phyloP scores from a whole-genome alignment of 2,888 invertebrate genomes.

The Sclerodermus sp. region DNA sequence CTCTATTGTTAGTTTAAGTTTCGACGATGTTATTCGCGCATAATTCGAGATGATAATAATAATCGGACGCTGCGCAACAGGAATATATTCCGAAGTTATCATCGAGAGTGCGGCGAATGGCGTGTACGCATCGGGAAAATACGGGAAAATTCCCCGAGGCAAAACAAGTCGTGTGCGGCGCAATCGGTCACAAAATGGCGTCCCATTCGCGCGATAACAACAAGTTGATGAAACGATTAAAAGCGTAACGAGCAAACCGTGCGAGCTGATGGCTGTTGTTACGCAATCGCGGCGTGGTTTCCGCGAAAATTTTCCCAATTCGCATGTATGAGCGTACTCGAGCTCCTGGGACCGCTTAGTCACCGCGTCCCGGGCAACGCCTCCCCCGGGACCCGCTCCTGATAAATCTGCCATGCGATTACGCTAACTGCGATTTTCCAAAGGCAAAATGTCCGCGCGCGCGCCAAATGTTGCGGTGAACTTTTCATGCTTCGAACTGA shows the following conservation, averaged over 20 bases:
- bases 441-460: not conserved
- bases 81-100: too few relatives aligned
- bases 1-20: too few relatives aligned
- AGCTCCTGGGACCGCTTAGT: constrained; percentile 47
- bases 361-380: constrained; percentile 35
- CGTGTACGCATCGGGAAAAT: constrained; percentile 16
- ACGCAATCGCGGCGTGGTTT: constrained; percentile 22
- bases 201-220: constrained; percentile 45
- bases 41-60: too few relatives aligned
- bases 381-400: constrained; percentile 36
- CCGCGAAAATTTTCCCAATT: constrained; percentile 50
- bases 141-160: constrained; percentile 21
- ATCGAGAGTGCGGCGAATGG: too few relatives aligned
- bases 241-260: constrained; percentile 48
- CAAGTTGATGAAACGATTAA: constrained; percentile 56
- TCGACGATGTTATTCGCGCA: too few relatives aligned
- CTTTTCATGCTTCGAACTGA: too few relatives aligned
- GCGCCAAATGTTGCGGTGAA: not conserved
- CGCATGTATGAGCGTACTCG: constrained; percentile 50
- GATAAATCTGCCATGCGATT: constrained; percentile 49
- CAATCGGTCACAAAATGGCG: constrained; percentile 37
- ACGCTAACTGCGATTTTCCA: constrained; percentile 48
- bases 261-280: constrained; percentile 43
- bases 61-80: too few relatives aligned
- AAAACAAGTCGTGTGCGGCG: constrained; percentile 25